These are phyloP conservation scores for Taenaris catops DNA, from an alignment of 2,888 invertebrate genomes.

Conservation along the genomic window DNA sequence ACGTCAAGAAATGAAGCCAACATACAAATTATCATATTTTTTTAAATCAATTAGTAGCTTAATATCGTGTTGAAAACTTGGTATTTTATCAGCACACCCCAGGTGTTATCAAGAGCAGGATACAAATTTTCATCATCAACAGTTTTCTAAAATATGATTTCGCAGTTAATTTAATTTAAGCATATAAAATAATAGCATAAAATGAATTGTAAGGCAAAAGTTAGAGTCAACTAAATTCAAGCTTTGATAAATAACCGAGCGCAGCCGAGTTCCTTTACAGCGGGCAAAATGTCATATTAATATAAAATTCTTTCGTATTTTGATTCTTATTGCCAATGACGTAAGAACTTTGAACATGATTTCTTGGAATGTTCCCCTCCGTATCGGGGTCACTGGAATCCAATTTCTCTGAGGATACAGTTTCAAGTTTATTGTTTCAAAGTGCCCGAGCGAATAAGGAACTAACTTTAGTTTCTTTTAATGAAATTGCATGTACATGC, in stretches of 20 bases:
- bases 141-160: too few species aligned
- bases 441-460: conserved; percentile 12
- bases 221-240: conserved; percentile 11
- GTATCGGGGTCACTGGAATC: conserved; percentile 14
- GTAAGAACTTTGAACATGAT: conserved; percentile 2
- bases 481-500: conserved; percentile 21
- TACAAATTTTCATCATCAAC: too few species aligned
- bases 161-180: neutral
- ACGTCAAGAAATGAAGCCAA: too few species aligned
- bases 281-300: conserved; percentile 1
- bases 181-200: conserved; percentile 4
- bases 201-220: too few species aligned
- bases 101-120: too few species aligned
- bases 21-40: too few species aligned
- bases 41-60: too few species aligned
- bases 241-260: conserved; percentile 15
- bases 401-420: conserved; percentile 19
- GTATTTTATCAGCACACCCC: too few species aligned
- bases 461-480: conserved; percentile 19
- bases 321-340: conserved; percentile 1
- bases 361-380: neutral
- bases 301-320: neutral
- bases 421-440: conserved; percentile 21
- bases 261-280: conserved; percentile 1
- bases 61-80: too few species aligned